Evolutionary conservation across 2,797 vertebrate species (phyloP).

Genomic region (Synaphobranchus kaupii): DNA sequence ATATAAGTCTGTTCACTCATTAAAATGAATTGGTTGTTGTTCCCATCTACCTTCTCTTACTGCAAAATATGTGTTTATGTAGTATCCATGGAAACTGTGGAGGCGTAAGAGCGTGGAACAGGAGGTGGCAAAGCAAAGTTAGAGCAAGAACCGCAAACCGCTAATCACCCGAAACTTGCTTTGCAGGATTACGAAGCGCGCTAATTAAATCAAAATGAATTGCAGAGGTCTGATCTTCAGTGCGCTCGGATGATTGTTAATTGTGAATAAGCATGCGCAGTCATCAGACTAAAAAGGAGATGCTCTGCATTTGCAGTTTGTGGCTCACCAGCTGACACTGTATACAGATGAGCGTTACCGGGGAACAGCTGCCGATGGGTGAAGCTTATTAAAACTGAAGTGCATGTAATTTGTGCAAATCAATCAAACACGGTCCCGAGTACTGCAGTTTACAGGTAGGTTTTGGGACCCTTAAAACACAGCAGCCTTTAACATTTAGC

Average conservation of each 20-base stretch:
- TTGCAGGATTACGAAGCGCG: too few species aligned
- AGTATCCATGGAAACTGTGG: too few species aligned
- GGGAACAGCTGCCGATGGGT: neutral
- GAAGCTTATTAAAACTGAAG: slow-evolving; percentile 2
- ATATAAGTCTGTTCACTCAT: too few species aligned
- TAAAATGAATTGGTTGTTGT: too few species aligned
- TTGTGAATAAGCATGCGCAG: neutral
- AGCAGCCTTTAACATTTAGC: too few species aligned
- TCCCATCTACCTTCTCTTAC: too few species aligned
- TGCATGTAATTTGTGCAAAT: neutral
- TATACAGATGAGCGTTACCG: neutral
- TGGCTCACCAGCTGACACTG: neutral
- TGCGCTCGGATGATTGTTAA: neutral
- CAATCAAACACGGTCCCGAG: neutral
- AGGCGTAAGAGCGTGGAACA: too few species aligned
- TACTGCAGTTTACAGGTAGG: neutral
- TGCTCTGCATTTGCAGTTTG: neutral
- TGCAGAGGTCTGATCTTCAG: neutral
- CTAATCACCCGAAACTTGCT: too few species aligned
- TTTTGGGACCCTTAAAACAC: too few species aligned
- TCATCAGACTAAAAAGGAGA: neutral
- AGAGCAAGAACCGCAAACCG: too few species aligned
- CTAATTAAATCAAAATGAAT: neutral
- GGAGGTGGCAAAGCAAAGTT: too few species aligned
- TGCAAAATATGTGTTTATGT: too few species aligned